Conservation (phyloP, 2,113 vertebrate species). For the Cynopterus brachyotis region DNA sequence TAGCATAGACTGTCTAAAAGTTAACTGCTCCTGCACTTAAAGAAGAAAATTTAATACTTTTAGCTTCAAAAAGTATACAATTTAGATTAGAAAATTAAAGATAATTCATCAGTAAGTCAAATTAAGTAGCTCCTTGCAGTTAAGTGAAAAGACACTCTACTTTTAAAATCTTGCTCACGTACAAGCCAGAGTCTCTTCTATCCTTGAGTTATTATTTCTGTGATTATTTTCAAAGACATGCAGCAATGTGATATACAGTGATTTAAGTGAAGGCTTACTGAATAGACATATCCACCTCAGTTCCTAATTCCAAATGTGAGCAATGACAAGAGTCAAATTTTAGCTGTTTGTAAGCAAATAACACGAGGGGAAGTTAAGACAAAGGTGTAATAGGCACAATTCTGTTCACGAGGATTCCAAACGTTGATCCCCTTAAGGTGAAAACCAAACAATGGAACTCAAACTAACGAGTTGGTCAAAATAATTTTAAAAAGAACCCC, state of each 20-base stretch:
- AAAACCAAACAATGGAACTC: not conserved
- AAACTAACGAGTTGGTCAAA: not conserved
- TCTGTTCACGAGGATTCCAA: not conserved
- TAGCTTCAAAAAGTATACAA: not conserved
- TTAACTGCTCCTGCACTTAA: not conserved
- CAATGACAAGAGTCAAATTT: not conserved
- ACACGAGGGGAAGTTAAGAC: not conserved
- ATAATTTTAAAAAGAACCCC: not conserved
- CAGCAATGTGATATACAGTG: not conserved
- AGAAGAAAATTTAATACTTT: not conserved
- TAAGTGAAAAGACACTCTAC: not conserved
- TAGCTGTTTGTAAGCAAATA: not conserved
- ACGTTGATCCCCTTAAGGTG: not conserved
- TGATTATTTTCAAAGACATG: not conserved
- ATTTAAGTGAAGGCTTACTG: not conserved
- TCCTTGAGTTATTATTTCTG: not conserved
- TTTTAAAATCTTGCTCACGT: not conserved
- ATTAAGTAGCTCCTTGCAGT: not conserved
- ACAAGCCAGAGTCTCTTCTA: not conserved
- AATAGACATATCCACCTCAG: not conserved
- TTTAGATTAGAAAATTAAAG: not conserved
- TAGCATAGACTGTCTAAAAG: not conserved
- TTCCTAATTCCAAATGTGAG: not conserved
- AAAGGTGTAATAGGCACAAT: not conserved
- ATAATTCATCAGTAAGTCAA: constrained; percentile 1